Evolutionary conservation across 2,113 vertebrate species (phyloP), one percentile per base, ranked within the genome.

Genomic region (Athene cunicularia): DNA sequence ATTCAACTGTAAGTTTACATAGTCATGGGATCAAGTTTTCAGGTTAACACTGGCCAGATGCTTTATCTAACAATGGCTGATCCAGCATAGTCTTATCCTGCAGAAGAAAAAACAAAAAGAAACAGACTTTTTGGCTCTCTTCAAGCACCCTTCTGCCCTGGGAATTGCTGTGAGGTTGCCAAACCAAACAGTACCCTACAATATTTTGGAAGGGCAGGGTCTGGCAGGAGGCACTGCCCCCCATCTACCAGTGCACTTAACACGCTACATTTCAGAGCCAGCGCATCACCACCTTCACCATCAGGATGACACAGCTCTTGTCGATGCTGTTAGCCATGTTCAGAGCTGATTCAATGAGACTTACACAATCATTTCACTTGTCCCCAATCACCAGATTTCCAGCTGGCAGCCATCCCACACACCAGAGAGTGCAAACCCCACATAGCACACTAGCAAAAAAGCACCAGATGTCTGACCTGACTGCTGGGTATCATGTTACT

Each of bases 281-380:
- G 59, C 2, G 33, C 5, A 2, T 60, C 1, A 5, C 7, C 1
- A 8, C 52, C 72, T 59, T 85, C 71, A 16, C 58, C 74, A 47
- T 28, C 50, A 62, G 41, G n/a, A 73, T 62, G 87, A 56, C 81
- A 85, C 30, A 73, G 71, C 37, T 80, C 17, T 35, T 37, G 8
- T 94, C 96, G 59, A 92, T 97, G 93, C 71, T 82, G 90, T 94
- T 88, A 93, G 90, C 49, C 50, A 87, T 0, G 2, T 74, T 92
- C 53, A 88, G 53, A 88, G 71, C 41, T 91, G 85, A 37, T 41
- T 92, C 90, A 72, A 88, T 94, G 95, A 90, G 52, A 49, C 81
- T 59, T 58, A 17, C 10, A 80, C 17, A 64, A 79, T 35, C 32
- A 73, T 80, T 90, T 56, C 47, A n/a, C 59, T 55, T 24, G 67